Evolutionary conservation across 1,140 invertebrate genomes (phyloP).

Genomic region (Chrysomallon squamiferum): DNA sequence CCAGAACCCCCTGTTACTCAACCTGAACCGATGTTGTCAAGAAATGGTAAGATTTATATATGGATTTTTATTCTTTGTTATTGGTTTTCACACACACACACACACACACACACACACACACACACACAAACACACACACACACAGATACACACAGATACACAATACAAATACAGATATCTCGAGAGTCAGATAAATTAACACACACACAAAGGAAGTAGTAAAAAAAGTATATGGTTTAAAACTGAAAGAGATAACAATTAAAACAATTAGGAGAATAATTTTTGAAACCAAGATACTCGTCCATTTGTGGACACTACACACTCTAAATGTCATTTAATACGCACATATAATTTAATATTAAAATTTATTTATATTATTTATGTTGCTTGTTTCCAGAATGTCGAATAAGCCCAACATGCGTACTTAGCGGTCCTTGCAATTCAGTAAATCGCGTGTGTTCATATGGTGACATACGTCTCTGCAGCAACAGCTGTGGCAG

Average conservation of each 20-base stretch:
- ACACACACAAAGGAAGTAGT: neutral
- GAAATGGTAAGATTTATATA: too few species aligned
- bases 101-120: neutral
- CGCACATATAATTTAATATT: too few species aligned
- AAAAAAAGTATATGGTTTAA: too few species aligned
- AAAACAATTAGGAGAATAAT: too few species aligned
- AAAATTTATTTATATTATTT: too few species aligned
- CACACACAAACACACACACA: neutral
- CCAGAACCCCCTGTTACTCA: too few species aligned
- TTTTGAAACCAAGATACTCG: too few species aligned
- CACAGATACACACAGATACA: neutral
- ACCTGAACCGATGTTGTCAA: too few species aligned
- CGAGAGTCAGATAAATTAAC: neutral
- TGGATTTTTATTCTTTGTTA: too few species aligned
- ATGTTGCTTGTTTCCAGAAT: neutral
- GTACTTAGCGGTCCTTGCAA: neutral
- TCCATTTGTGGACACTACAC: too few species aligned
- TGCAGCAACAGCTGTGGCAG: neutral
- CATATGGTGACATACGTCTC: neutral
- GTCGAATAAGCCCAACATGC: neutral
- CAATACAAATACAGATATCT: neutral
- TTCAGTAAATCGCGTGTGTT: neutral
- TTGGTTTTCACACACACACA: neutral
- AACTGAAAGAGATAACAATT: too few species aligned
- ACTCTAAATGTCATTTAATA: too few species aligned